Percentiles rank a stretch among this genome's conserved stretches.
Evolutionary conservation across 2,797 vertebrate genomes (phyloP).

Genomic region (Cichlasoma orientale): DNA sequence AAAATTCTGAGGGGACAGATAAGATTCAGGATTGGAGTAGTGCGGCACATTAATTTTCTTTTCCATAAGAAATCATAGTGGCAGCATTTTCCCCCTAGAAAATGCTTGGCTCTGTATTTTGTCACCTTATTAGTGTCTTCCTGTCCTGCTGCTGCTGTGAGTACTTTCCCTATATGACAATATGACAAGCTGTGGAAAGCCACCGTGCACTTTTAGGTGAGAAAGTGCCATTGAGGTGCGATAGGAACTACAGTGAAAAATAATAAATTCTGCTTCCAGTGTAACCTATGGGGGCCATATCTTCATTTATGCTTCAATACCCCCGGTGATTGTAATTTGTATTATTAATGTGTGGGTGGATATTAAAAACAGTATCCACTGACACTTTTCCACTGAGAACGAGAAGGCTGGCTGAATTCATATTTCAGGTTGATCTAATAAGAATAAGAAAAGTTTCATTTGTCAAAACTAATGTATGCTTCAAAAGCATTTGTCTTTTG

Average conservation of each 20-base stretch:
- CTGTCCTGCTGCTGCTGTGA: constrained; percentile 58
- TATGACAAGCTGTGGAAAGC: constrained; percentile 67
- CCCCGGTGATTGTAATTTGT: constrained; percentile 50
- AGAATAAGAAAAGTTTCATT: constrained; percentile 11
- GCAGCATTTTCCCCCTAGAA: constrained; percentile 66
- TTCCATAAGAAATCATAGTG: constrained; percentile 62
- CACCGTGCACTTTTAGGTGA: constrained; percentile 59
- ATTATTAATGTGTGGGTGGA: constrained; percentile 50
- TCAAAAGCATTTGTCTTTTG: constrained; percentile 24
- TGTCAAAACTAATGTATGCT: constrained; percentile 14
- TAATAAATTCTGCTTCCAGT: constrained; percentile 45
- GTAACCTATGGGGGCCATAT: constrained; percentile 30
- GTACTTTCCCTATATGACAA: constrained; percentile 64
- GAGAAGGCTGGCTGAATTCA: constrained; percentile 9
- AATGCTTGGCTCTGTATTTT: constrained; percentile 74
- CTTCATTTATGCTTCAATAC: constrained; percentile 47
- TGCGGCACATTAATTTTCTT: constrained; percentile 66
- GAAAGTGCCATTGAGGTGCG: constrained; percentile 55
- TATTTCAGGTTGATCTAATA: constrained; percentile 23
- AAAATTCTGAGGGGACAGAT: constrained; percentile 65
- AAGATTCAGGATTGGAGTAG: constrained; percentile 63
- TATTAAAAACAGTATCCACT: constrained; percentile 34
- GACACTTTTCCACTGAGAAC: constrained; percentile 25
- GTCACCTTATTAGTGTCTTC: constrained; percentile 77
- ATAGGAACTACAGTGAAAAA: constrained; percentile 46